Conservation (phyloP, 2,113 vertebrate species). For the Delphinapterus leucas region DNA sequence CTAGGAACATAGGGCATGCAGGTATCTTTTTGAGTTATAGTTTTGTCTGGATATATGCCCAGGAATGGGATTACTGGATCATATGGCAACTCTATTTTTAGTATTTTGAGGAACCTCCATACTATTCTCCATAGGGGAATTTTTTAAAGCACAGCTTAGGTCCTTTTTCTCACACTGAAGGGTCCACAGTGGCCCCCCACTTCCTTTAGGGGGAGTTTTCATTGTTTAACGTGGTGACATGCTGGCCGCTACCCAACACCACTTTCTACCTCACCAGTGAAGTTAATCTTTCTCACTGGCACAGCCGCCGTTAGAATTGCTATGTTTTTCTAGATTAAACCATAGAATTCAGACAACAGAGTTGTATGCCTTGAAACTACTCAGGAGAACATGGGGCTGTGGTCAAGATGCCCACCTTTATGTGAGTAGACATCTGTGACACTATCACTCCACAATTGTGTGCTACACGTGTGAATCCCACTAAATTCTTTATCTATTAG, state of each 20-base stretch:
- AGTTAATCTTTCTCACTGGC: neutral
- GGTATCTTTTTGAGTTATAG: neutral
- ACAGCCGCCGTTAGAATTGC: too few species aligned
- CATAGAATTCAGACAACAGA: neutral
- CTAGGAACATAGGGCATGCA: neutral
- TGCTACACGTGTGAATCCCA: neutral
- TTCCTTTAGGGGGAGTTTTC: neutral
- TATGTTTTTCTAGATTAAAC: neutral
- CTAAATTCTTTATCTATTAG: too few species aligned
- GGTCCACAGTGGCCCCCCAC: neutral
- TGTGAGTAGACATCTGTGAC: rapidly evolving
- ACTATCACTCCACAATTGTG: neutral
- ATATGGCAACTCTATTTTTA: neutral
- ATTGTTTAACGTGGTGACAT: neutral
- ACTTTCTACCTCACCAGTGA: neutral
- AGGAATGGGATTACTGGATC: neutral
- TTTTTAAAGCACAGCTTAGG: neutral
- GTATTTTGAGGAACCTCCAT: neutral
- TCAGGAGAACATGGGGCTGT: neutral
- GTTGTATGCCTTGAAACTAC: neutral
- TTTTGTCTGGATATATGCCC: neutral
- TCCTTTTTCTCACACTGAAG: neutral
- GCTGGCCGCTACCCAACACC: neutral
- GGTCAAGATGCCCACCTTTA: neutral
- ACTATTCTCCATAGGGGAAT: neutral